A percentile compares a stretch with the other conserved stretches of the same genome.
phyloP scores from a whole-genome alignment of 1,140 invertebrate genomes.

The Bombus terrestris region DNA sequence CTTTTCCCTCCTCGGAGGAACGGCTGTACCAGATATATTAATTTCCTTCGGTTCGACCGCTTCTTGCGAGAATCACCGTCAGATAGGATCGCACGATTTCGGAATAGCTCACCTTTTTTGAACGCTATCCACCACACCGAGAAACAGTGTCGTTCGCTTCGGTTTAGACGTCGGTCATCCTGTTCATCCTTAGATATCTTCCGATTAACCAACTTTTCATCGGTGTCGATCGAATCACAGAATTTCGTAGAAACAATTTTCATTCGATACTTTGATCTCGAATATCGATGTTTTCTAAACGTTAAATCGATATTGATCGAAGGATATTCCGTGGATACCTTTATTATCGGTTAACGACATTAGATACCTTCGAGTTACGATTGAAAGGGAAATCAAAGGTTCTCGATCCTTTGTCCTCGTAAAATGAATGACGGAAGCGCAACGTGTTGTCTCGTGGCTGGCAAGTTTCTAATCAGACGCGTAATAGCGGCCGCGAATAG shows the following conservation, averaged over 20 bases:
- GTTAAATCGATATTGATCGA: background rate
- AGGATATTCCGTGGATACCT: background rate
- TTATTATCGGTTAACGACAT: background rate
- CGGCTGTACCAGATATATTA: slow-evolving; percentile 80
- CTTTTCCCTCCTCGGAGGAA: slow-evolving; percentile 77
- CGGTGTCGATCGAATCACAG: too few relatives aligned
- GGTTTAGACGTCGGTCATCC: background rate
- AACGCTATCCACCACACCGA: background rate
- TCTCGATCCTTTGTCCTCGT: slow-evolving; percentile 5
- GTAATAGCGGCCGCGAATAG: slow-evolving; percentile 71
- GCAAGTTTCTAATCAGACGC: slow-evolving; percentile 74
- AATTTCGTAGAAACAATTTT: background rate
- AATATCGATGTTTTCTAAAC: too few relatives aligned
- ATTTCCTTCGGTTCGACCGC: slow-evolving; percentile 72
- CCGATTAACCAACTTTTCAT: background rate
- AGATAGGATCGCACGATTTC: slow-evolving; percentile 45
- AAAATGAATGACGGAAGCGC: background rate
- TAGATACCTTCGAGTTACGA: background rate
- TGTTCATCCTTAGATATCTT: background rate
- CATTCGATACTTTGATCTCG: background rate
- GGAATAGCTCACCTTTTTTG: slow-evolving; percentile 23
- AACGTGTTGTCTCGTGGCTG: slow-evolving; percentile 2
- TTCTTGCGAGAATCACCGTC: slow-evolving; percentile 57
- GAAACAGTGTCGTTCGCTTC: background rate
- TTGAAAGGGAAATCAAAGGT: slow-evolving; percentile 48